phyloP scores from a whole-genome alignment of 2,113 vertebrate species.

The Coryphaenoides rupestris region DNA sequence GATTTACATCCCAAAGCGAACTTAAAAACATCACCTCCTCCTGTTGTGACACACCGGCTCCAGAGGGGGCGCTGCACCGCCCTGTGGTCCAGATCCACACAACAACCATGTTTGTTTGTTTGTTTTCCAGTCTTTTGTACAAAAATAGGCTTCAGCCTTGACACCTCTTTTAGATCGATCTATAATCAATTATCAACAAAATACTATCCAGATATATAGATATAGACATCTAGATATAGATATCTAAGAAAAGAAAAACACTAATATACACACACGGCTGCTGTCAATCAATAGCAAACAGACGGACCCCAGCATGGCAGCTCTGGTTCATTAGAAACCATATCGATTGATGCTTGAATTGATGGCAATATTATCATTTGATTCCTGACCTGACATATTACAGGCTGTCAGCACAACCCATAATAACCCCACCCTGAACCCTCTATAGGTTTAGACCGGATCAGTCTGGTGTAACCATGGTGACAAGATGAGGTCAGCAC shows the following conservation, averaged over 20 bases:
- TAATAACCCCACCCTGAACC: neutral
- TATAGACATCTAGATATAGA: constrained; percentile 62
- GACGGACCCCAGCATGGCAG: constrained; percentile 27
- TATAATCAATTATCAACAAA: constrained; percentile 46
- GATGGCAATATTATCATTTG: neutral
- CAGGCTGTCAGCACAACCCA: neutral
- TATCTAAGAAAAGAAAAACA: constrained; percentile 36
- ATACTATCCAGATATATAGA: constrained; percentile 56
- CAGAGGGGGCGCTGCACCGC: no score
- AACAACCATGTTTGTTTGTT: neutral
- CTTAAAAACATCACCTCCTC: no score
- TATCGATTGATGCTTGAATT: constrained; percentile 12
- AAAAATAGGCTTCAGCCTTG: constrained; percentile 55
- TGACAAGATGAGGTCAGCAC: neutral
- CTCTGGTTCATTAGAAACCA: constrained; percentile 35
- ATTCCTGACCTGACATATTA: neutral
- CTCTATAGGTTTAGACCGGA: neutral
- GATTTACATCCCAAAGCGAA: no score
- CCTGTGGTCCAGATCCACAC: no score
- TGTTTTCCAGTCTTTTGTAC: constrained; percentile 52
- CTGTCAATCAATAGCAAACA: constrained; percentile 25
- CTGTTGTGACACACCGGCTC: no score
- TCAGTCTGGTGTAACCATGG: neutral
- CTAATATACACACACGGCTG: constrained; percentile 41
- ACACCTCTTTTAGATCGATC: constrained; percentile 9